Evolutionary conservation across 92 coral and sea anemone genomes (phyloP).

Genomic region (Epizoanthus fatuus): DNA sequence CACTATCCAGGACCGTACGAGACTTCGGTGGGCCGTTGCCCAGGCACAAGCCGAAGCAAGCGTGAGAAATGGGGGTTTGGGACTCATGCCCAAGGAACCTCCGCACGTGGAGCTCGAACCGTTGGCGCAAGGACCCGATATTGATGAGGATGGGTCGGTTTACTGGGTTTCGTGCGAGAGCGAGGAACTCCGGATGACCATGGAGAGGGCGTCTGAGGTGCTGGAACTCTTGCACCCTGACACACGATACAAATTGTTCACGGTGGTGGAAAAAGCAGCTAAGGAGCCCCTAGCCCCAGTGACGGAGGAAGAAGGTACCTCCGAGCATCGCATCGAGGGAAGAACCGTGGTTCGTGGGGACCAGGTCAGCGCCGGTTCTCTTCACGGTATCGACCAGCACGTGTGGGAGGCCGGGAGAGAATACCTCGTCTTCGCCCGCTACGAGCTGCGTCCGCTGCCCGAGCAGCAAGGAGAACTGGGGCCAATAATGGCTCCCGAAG

Average conservation of each 20-base stretch:
- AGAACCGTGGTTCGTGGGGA: slow-evolving; percentile 31
- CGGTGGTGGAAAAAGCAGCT: slow-evolving; percentile 27
- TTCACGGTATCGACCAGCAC: slow-evolving; percentile 42
- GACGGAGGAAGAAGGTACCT: slow-evolving; percentile 49
- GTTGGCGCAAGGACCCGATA: slow-evolving; percentile 32
- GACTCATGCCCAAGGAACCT: too few species aligned
- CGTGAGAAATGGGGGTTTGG: too few species aligned
- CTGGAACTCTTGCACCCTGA: slow-evolving; percentile 1
- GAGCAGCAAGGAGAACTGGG: slow-evolving; percentile 48
- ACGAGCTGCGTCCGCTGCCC: slow-evolving; percentile 60
- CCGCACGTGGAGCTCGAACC: background rate
- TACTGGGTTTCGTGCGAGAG: slow-evolving; percentile 47
- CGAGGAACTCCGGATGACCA: slow-evolving; percentile 9
- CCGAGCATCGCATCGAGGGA: slow-evolving; percentile 31
- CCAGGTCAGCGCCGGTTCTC: slow-evolving; percentile 39
- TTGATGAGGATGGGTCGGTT: slow-evolving; percentile 35
- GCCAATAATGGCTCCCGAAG: slow-evolving; percentile 48
- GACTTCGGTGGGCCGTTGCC: too few species aligned
- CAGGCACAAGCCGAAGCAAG: too few species aligned
- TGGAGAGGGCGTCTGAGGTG: background rate
- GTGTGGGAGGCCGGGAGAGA: slow-evolving; percentile 42
- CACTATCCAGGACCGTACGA: too few species aligned
- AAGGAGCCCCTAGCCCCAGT: slow-evolving; percentile 46
- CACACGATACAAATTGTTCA: slow-evolving; percentile 1
- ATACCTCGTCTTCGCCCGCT: slow-evolving; percentile 34